Base-by-base conservation (phyloP, 2,113 vertebrate genomes). In the Benitochromis conjunctus region DNA sequence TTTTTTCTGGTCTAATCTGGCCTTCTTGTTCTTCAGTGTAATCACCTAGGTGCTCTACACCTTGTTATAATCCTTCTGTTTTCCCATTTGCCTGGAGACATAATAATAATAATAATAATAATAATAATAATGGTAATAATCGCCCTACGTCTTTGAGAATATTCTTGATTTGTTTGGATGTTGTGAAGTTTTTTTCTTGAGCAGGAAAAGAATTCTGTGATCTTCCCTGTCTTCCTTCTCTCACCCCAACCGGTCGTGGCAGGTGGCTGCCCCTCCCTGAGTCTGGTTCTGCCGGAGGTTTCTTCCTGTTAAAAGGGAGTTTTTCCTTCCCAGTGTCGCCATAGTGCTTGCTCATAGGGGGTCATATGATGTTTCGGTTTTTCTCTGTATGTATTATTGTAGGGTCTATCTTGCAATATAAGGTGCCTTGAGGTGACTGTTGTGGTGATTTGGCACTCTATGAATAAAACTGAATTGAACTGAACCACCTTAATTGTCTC, bases 271-370 rank as follows among this genome's bases (percentile, higher is more conserved):
- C 56, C 13, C 56, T 58, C 24, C 13, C 24, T 58, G 0, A 58
- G 56, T 1, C 24, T 58, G 24, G 56, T 57, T 57, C 4, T 57
- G 56, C 56, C 0, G 13, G 56, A 57, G 4, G 13, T 57, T 57
- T 29, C 2, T 19, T 18, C 57, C 29, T 34, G 57, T 34, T 60
- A 0, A 60, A 34, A 60, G 57, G 57, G 29, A 60, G 57, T 34
- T 60, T 0, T 0, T 60, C 29, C 57, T 60, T 60, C 16, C 0
- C 57, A 60, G 8, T 34, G 0, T 60, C 57, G 1, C 57, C 57
- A 60, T 18, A 60, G 26, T 60, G 2, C 57, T 58, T 58, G 26
- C 57, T 58, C 26, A 9, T 1, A 60, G 26, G 14, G 2, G 16
- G 29, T 34, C 57, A 60, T 18, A 19, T 60, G 8, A 60, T 8